Evolutionary conservation across 1,140 invertebrate species (phyloP).

Genomic region (Saccostrea glomerata): DNA sequence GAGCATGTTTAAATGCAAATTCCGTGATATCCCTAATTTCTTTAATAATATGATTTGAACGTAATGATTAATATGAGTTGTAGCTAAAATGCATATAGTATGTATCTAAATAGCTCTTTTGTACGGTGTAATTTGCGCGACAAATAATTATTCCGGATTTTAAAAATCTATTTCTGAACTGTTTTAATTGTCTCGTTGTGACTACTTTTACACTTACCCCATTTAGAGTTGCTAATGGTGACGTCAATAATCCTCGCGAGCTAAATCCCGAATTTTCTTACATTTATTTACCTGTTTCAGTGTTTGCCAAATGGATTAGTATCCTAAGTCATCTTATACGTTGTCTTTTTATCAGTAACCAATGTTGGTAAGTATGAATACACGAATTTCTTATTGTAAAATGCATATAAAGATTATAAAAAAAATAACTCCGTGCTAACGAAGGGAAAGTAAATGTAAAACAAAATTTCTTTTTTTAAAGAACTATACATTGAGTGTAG

Average conservation of each 20-base stretch:
- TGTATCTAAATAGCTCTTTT: no score
- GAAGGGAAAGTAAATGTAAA: no score
- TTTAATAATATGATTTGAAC: no score
- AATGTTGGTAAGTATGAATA: constrained; percentile 2
- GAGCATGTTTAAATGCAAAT: no score
- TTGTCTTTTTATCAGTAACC: neutral
- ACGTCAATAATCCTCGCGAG: constrained; percentile 34
- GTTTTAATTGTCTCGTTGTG: neutral
- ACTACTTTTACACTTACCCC: constrained; percentile 5
- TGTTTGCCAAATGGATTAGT: neutral
- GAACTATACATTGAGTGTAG: no score
- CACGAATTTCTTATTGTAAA: neutral
- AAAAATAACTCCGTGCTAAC: no score
- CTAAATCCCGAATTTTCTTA: constrained; percentile 26
- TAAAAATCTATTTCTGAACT: neutral
- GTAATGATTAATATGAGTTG: no score
- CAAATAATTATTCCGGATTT: neutral
- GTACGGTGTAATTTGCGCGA: no score
- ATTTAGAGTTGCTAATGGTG: constrained; percentile 12
- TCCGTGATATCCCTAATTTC: no score
- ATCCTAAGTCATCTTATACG: neutral
- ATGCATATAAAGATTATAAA: no score
- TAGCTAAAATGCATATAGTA: no score
- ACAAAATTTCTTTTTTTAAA: no score
- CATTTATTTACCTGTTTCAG: neutral